Percentiles rank a stretch among this genome's conserved stretches.
Evolutionary conservation across 2,888 invertebrate species (phyloP).

Genomic region (Harpalus rufipes): DNA sequence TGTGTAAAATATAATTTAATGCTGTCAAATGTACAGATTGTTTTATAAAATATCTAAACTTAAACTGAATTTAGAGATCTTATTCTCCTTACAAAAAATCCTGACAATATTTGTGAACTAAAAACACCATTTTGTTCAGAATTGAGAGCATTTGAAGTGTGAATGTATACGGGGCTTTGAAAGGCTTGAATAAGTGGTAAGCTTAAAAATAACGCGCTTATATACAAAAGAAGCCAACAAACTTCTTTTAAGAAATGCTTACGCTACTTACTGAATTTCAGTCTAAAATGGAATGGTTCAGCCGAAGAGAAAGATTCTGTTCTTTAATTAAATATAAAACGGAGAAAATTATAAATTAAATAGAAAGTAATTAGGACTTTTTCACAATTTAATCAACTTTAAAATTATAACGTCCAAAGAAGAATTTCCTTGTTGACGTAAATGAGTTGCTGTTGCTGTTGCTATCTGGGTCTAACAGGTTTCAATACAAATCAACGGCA

Average conservation of each 20-base stretch:
- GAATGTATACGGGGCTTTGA: conserved; percentile 11
- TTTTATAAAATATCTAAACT: neutral
- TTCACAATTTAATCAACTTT: neutral
- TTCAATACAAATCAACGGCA: conserved; percentile 4
- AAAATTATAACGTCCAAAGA: neutral
- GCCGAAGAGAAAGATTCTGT: neutral
- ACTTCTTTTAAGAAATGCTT: conserved; percentile 30
- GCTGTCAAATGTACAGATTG: too few species aligned
- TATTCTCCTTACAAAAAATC: neutral
- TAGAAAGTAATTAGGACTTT: neutral
- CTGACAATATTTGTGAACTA: neutral
- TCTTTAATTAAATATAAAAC: conserved; percentile 15
- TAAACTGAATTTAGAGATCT: neutral
- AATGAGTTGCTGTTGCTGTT: conserved; percentile 5
- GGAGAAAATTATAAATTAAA: neutral
- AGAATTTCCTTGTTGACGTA: neutral
- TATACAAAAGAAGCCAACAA: conserved; percentile 41
- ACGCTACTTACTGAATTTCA: conserved; percentile 20
- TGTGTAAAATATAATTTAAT: too few species aligned
- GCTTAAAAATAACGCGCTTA: conserved; percentile 37
- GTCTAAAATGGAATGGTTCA: conserved; percentile 15
- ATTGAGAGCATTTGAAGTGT: conserved; percentile 31
- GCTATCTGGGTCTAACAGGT: neutral
- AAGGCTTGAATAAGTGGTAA: conserved; percentile 43
- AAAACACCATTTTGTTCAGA: conserved; percentile 23